These are phyloP conservation scores for Characodon lateralis DNA, from an alignment of 2,797 vertebrate genomes.

Conservation along the genomic window DNA sequence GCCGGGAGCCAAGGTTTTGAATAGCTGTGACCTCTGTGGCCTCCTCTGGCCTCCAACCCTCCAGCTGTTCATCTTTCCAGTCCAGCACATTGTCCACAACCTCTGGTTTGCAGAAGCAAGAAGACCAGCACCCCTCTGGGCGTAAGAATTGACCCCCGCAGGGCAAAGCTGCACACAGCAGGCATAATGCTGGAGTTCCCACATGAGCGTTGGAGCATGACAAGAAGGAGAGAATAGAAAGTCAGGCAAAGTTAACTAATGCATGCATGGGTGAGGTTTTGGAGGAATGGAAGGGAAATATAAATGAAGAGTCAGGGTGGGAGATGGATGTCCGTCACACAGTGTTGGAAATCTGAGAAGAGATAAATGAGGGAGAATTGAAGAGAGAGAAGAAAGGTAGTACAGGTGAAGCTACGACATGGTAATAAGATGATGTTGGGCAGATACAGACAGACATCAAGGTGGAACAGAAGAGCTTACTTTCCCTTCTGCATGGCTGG, in stretches of 20 bases:
- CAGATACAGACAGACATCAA: slow-evolving; percentile 73
- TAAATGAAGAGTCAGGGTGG: slow-evolving; percentile 36
- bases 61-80: slow-evolving; percentile 72
- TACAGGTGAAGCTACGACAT: slow-evolving; percentile 53
- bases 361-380: slow-evolving; percentile 43
- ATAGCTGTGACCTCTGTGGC: slow-evolving; percentile 77
- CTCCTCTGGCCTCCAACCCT: slow-evolving; percentile 68
- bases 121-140: slow-evolving; percentile 63
- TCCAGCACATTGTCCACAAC: slow-evolving; percentile 57
- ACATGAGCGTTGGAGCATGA: slow-evolving; percentile 64
- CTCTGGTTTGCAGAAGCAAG: slow-evolving; percentile 52
- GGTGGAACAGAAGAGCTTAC: slow-evolving; percentile 80
- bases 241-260: slow-evolving; percentile 42
- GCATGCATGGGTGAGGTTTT: slow-evolving; percentile 23
- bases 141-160: slow-evolving; percentile 63
- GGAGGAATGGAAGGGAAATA: slow-evolving; percentile 25
- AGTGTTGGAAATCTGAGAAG: slow-evolving; percentile 33
- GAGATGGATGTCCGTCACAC: slow-evolving; percentile 57
- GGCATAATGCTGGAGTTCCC: slow-evolving; percentile 64
- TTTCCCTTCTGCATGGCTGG: slow-evolving; percentile 74
- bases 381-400: slow-evolving; percentile 36
- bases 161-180: slow-evolving; percentile 65
- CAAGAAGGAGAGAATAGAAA: slow-evolving; percentile 34
- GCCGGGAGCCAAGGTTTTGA: slow-evolving; percentile 73
- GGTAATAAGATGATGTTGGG: slow-evolving; percentile 62